Percentiles rank a stretch among this genome's conserved stretches.
phyloP scores from a whole-genome alignment of 1,140 invertebrate species.

The Drosophila teissieri region DNA sequence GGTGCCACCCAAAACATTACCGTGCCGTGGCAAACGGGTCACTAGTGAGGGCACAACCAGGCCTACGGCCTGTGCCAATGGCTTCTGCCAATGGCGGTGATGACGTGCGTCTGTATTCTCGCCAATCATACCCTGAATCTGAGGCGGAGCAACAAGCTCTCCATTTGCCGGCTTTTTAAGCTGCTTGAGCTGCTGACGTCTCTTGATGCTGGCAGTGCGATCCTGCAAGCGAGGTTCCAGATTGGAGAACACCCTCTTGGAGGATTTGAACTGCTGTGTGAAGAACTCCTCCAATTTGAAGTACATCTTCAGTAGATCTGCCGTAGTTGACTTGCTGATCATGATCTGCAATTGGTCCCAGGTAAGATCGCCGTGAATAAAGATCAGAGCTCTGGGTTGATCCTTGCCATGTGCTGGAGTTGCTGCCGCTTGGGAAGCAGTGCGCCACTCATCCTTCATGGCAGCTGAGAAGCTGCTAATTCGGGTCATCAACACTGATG shows the following conservation, averaged over 20 bases:
- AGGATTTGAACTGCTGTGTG: slow-evolving; percentile 96
- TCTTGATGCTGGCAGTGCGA: slow-evolving; percentile 85
- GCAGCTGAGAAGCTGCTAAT: slow-evolving; percentile 93
- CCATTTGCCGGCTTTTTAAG: slow-evolving; percentile 82
- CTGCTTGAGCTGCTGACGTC: slow-evolving; percentile 76
- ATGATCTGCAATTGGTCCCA: slow-evolving; percentile 97
- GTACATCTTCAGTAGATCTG: slow-evolving; percentile 98
- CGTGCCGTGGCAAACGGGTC: slow-evolving; percentile 88
- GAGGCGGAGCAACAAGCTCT: slow-evolving; percentile 34
- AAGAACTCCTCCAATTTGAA: slow-evolving; percentile 98
- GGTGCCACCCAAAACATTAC: slow-evolving; percentile 96
- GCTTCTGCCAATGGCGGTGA: slow-evolving; percentile 96
- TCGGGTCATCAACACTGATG: slow-evolving; percentile 95
- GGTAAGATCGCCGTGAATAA: slow-evolving; percentile 95
- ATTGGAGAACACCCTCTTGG: slow-evolving; percentile 94
- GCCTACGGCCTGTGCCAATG: slow-evolving; percentile 87
- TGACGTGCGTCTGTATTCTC: slow-evolving; percentile 89
- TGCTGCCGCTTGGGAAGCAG: slow-evolving; percentile 78
- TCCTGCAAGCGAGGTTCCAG: slow-evolving; percentile 87
- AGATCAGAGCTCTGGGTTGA: slow-evolving; percentile 89
- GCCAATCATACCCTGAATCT: slow-evolving; percentile 22
- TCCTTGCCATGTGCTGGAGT: slow-evolving; percentile 44
- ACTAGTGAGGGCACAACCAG: slow-evolving; percentile 90
- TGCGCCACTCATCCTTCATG: slow-evolving; percentile 93
- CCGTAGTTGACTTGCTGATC: slow-evolving; percentile 98